These are phyloP conservation scores for Carcina quercana DNA, from an alignment of 2,888 invertebrate genomes.

Conservation along the genomic window DNA sequence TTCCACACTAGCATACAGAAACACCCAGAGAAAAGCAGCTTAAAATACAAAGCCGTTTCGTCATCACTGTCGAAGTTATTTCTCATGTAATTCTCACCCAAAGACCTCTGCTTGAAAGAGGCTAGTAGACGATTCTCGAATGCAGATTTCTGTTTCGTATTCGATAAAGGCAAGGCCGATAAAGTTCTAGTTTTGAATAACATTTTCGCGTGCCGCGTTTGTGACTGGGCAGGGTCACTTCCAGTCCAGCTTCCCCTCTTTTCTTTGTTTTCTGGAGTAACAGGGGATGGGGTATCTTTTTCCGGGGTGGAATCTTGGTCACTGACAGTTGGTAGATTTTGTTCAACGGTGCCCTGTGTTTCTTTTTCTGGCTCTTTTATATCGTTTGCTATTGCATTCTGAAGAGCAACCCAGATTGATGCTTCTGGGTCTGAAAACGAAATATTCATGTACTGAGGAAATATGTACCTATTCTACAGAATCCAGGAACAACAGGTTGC, in stretches of 20 bases:
- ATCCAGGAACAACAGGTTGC: no score
- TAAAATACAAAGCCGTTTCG: conserved; percentile 82
- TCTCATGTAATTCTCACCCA: conserved; percentile 61
- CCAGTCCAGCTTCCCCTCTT: conserved; percentile 51
- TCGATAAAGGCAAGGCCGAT: conserved; percentile 55
- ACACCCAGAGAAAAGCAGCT: conserved; percentile 87
- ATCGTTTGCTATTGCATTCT: conserved; percentile 27
- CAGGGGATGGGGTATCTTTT: conserved; percentile 43
- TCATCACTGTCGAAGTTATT: conserved; percentile 61
- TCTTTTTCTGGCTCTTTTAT: conserved; percentile 31
- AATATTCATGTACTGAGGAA: no score
- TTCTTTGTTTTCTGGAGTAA: conserved; percentile 37
- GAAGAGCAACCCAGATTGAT: conserved; percentile 43
- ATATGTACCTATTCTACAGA: no score
- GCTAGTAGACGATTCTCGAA: conserved; percentile 53
- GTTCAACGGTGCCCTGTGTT: conserved; percentile 30
- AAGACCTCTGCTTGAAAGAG: conserved; percentile 53
- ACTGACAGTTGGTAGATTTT: conserved; percentile 28
- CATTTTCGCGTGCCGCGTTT: conserved; percentile 56
- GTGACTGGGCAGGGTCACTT: conserved; percentile 38
- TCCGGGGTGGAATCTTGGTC: conserved; percentile 54
- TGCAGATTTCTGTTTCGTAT: conserved; percentile 40
- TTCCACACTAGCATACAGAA: conserved; percentile 90
- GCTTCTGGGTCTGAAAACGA: conserved; percentile 53
- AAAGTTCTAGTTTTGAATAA: conserved; percentile 61